Base-by-base conservation (phyloP, 2,888 invertebrate genomes). In the Syrista parreyssii region DNA sequence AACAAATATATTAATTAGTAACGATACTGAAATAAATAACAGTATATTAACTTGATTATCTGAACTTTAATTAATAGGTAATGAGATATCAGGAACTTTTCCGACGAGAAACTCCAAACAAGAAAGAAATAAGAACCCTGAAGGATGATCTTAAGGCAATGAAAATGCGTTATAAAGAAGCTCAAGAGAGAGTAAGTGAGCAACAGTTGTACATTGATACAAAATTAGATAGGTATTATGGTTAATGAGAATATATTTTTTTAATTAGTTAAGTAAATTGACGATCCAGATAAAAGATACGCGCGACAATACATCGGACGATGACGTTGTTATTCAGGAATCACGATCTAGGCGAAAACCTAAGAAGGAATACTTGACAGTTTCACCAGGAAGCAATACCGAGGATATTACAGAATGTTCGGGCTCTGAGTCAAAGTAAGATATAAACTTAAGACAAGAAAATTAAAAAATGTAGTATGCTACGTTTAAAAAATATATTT, bases 351-450 rank as follows among this genome's bases (percentile, higher is more conserved):
- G 75, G 33, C 71, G 75, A 35, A 72, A 75, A 23, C 55, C 55
- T 55, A 55, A 55, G 55, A 55, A 55, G 55, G 55, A 55, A 23
- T 55, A 55, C 23, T 55, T 55, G 55, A 55, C 23, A 55, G 9
- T 55, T 23, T 55, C 55, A 30, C n/a, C 34, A 9, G 75, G 32
- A 71, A 75, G 35, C 11, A 71, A 30, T 36, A 71, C 31, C 31
- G 40, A 31, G 32, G 71, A 31, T 12, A 76, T 87, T 4, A 83
- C 88, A 1, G 89, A 90, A 32, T 77, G 87, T n/a, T 89, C 89
- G 0, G 85, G 80, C 4, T 89, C 89, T 2, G 90, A 90, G 34
- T 80, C 88, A 0, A 89, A 88, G 89, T 89, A 78, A 74, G 83
- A 32, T 71, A 55, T 55, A 55, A 55, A 9, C 23, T 55, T 55